phyloP scores from a whole-genome alignment of 2,797 vertebrate species.

The Rhinophrynus dorsalis region DNA sequence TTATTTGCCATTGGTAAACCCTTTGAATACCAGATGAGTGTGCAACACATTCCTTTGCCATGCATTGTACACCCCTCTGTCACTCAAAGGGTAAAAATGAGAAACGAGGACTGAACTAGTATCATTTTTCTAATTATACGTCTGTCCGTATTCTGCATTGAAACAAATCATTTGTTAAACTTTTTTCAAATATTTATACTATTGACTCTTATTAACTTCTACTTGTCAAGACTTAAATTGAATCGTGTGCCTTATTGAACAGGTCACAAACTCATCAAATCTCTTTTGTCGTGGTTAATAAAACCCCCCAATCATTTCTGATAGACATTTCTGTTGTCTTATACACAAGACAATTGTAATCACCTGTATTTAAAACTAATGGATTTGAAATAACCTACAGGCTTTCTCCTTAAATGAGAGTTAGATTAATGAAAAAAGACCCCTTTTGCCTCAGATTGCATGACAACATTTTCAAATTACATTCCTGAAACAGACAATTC shows the following conservation, averaged over 20 bases:
- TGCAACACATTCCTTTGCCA: no score
- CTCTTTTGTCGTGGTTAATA: constrained; percentile 67
- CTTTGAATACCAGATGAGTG: no score
- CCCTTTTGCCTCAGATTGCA: constrained; percentile 80
- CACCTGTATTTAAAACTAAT: constrained; percentile 94
- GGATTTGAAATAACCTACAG: constrained; percentile 89
- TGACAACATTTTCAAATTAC: constrained; percentile 97
- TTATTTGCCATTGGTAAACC: no score
- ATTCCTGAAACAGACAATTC: constrained; percentile 95
- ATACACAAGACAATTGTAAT: constrained; percentile 76
- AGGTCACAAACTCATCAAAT: constrained; percentile 69
- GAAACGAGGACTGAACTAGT: no score
- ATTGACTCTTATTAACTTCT: constrained; percentile 27
- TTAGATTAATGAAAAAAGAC: constrained; percentile 88
- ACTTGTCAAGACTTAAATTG: constrained; percentile 56
- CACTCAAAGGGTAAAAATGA: no score
- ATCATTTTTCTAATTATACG: no score
- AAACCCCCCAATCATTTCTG: constrained; percentile 66
- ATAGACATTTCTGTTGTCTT: constrained; percentile 82
- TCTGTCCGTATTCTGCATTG: not conserved
- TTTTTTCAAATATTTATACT: constrained; percentile 8
- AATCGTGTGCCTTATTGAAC: constrained; percentile 64
- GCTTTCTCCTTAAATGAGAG: constrained; percentile 87
- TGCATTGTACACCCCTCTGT: no score
- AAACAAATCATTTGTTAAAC: not conserved